Evolutionary conservation across 2,113 vertebrate species (phyloP), one percentile per base, ranked within the genome.

Genomic region (Sebastes schlegelii): DNA sequence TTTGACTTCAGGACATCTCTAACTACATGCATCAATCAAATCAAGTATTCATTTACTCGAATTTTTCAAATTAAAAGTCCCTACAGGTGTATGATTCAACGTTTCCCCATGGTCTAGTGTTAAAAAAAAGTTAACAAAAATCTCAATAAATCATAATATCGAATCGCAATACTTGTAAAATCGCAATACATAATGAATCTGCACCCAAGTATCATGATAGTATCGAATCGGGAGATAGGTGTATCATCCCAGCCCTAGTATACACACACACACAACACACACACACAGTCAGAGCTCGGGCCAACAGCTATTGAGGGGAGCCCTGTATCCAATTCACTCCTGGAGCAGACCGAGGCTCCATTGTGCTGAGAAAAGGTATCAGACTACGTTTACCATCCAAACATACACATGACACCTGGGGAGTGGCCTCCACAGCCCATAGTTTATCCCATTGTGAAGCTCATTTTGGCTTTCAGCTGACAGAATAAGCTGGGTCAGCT

Each of bases 391-490:
- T 60, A 67, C 67, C 72, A 80, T 89, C 57, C 78, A 90, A 86
- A 80, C 48, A 10, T 69, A 75, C 70, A 88, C 79, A 84, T 68
- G 88, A 91, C 88, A 91, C 85, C 90, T 64, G 66, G 81, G 87
- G 86, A 80, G 85, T 52, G 90, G 82, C 83, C 34, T 85, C 45
- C 42, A 19, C 64, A 2, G 26, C 16, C 86, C 62, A 51, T 17
- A 62, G 58, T 85, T 87, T 55, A 74, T 51, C 64, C 83, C 65
- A 87, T 85, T 91, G 82, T 87, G 80, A 63, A 12, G 67, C 63
- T 82, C n/a, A 58, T 78, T 88, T 76, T 85, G 87, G 84, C 83
- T 88, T 78, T 70, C 55, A 80, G 79, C 79, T 62, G 58, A 77
- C 62, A 75, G 70, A 85, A 82, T 67, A 63, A 73, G 74, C 58